phyloP scores from a whole-genome alignment of 1,140 invertebrate species.

The Trachymyrmex cornetzi region DNA sequence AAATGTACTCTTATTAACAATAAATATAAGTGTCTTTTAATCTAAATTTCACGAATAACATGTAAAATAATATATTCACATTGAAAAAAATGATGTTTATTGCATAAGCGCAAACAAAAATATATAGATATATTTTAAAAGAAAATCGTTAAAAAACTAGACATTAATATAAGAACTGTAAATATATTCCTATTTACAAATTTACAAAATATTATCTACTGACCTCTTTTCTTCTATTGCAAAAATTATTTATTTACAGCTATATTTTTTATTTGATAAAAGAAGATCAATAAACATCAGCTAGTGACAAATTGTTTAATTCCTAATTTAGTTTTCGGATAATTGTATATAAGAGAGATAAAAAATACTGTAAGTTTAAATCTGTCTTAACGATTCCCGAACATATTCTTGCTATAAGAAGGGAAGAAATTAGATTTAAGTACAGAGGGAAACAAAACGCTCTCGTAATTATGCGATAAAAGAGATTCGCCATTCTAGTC shows the following conservation, averaged over 20 bases:
- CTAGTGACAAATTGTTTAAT: conserved; percentile 25
- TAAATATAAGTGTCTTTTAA: conserved; percentile 21
- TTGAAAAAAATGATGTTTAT: conserved; percentile 16
- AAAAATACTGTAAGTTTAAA: conserved; percentile 1
- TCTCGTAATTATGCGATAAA: conserved; percentile 74
- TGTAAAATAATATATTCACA: conserved; percentile 42
- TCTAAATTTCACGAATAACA: conserved; percentile 2
- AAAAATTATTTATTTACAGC: conserved; percentile 33
- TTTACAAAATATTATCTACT: conserved; percentile 10
- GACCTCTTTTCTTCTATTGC: background rate
- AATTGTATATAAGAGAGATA: conserved; percentile 42
- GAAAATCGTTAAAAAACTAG: conserved; percentile 34
- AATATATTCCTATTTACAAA: conserved; percentile 43
- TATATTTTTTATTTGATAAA: conserved; percentile 15
- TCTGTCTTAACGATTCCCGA: conserved; percentile 1
- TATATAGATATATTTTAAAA: conserved; percentile 34
- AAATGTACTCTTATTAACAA: background rate
- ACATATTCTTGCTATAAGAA: conserved; percentile 28
- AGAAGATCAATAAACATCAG: background rate
- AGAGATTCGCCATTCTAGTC: conserved; percentile 73
- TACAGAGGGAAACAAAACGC: conserved; percentile 78
- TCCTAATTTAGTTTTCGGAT: conserved; percentile 8
- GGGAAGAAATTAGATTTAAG: conserved; percentile 57
- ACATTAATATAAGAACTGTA: conserved; percentile 30
- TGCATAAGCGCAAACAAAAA: conserved; percentile 2